Percentiles rank a stretch among this genome's conserved stretches.
Evolutionary conservation across 1,140 invertebrate genomes (phyloP).

Genomic region (Calephelis nemesis): DNA sequence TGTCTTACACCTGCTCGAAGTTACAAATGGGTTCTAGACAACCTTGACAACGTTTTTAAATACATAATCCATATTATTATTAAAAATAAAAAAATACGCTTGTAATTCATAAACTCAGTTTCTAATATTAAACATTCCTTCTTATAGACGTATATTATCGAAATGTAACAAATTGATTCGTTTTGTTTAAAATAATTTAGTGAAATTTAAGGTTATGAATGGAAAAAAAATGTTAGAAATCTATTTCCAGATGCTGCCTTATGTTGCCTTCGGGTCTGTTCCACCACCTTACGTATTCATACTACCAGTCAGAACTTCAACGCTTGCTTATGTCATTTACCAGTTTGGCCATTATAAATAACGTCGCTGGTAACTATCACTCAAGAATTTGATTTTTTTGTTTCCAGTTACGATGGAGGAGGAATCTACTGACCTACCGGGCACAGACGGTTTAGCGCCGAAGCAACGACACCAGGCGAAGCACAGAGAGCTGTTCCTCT

Average conservation of each 20-base stretch:
- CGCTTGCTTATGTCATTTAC: too few species aligned
- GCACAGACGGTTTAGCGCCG: constrained; percentile 80
- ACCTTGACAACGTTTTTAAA: constrained; percentile 6
- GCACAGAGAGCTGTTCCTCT: constrained; percentile 98
- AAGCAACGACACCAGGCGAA: constrained; percentile 97
- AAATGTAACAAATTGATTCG: too few species aligned
- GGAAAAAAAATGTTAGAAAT: too few species aligned
- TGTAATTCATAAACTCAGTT: background rate
- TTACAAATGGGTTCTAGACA: background rate
- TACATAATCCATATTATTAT: background rate
- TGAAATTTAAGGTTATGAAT: too few species aligned
- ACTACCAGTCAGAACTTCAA: too few species aligned
- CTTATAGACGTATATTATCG: too few species aligned
- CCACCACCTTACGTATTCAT: too few species aligned
- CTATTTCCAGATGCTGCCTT: too few species aligned
- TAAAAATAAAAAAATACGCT: background rate
- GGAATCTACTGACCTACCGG: constrained; percentile 69
- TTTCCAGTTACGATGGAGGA: constrained; percentile 73
- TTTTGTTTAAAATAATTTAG: too few species aligned
- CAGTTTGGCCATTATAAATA: too few species aligned
- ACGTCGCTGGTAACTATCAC: background rate
- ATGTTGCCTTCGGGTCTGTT: too few species aligned
- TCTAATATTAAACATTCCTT: background rate
- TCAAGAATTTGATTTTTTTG: background rate
- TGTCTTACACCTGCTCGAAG: background rate